Evolutionary conservation across 37 sponge, comb jelly and placozoan genomes (phyloP).

Genomic region (Oscarella lobularis): DNA sequence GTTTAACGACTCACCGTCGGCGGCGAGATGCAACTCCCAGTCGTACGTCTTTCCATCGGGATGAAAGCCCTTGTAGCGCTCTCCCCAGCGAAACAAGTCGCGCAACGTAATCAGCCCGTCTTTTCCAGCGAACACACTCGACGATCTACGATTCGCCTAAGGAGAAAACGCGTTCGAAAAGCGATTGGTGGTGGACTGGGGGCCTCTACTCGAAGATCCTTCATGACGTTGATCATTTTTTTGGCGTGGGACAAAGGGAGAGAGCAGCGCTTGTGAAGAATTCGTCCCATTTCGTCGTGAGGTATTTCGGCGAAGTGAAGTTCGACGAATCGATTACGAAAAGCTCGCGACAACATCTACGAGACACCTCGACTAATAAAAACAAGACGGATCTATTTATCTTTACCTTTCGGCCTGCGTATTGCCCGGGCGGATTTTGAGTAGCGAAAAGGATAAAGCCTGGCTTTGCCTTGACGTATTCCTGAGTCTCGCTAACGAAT

Average conservation of each 20-base stretch:
- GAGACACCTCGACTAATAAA: not conserved
- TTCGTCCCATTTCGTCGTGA: slow-evolving; percentile 52
- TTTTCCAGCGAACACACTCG: slow-evolving; percentile 95
- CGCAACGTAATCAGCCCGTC: slow-evolving; percentile 89
- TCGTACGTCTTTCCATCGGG: slow-evolving; percentile 32
- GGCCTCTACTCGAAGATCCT: slow-evolving; percentile 42
- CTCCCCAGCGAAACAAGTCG: slow-evolving; percentile 96
- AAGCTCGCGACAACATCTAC: slow-evolving; percentile 84
- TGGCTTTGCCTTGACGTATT: slow-evolving; percentile 73
- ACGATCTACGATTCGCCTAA: slow-evolving; percentile 38
- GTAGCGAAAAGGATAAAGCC: slow-evolving; percentile 95
- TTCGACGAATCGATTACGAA: slow-evolving; percentile 94
- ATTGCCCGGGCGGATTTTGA: slow-evolving; percentile 92
- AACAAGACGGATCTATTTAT: not conserved
- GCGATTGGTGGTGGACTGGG: no score
- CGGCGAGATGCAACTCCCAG: slow-evolving; percentile 96
- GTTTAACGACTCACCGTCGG: slow-evolving; percentile 66
- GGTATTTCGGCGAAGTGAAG: slow-evolving; percentile 96
- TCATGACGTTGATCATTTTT: slow-evolving; percentile 88
- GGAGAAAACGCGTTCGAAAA: no score
- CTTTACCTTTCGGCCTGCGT: slow-evolving; percentile 80
- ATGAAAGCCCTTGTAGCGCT: slow-evolving; percentile 55
- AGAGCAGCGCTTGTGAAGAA: slow-evolving; percentile 53
- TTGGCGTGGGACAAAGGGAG: slow-evolving; percentile 79
- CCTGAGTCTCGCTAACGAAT: slow-evolving; percentile 87